Evolutionary conservation across 2,888 invertebrate species (phyloP).

Genomic region (Drosophila ustulata): DNA sequence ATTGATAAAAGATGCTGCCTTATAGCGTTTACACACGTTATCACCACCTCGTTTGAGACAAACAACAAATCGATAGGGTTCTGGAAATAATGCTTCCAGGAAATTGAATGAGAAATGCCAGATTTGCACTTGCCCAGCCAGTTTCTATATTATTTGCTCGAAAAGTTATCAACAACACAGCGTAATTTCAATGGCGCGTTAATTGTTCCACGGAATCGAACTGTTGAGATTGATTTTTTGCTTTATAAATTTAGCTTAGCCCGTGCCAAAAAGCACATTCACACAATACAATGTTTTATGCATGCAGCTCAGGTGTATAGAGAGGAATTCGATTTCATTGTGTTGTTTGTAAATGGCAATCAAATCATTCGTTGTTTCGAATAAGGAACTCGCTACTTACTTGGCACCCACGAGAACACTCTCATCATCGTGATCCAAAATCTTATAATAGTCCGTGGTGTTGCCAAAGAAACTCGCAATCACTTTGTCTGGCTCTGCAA

Average conservation of each 20-base stretch:
- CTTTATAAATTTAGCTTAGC: conserved; percentile 57
- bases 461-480: conserved; percentile 92
- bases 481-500: conserved; percentile 89
- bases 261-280: conserved; percentile 54
- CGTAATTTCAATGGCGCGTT: conserved; percentile 58
- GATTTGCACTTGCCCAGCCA: conserved; percentile 62
- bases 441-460: conserved; percentile 93
- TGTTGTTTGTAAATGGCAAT: conserved; percentile 26
- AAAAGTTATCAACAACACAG: conserved; percentile 33
- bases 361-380: conserved; percentile 3
- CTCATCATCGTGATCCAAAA: conserved; percentile 94
- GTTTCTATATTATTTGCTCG: conserved; percentile 14
- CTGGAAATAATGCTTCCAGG: conserved; percentile 54
- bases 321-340: conserved; percentile 28
- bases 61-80: background rate
- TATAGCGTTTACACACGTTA: background rate
- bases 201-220: conserved; percentile 68
- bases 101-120: conserved; percentile 64
- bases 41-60: background rate
- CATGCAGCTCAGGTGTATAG: conserved; percentile 55
- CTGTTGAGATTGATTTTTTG: conserved; percentile 22
- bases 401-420: conserved; percentile 95
- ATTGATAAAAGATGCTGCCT: background rate
- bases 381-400: conserved; percentile 86
- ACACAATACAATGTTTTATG: conserved; percentile 21